Conservation (phyloP, 2,113 vertebrate genomes). For the Thermophis baileyi region DNA sequence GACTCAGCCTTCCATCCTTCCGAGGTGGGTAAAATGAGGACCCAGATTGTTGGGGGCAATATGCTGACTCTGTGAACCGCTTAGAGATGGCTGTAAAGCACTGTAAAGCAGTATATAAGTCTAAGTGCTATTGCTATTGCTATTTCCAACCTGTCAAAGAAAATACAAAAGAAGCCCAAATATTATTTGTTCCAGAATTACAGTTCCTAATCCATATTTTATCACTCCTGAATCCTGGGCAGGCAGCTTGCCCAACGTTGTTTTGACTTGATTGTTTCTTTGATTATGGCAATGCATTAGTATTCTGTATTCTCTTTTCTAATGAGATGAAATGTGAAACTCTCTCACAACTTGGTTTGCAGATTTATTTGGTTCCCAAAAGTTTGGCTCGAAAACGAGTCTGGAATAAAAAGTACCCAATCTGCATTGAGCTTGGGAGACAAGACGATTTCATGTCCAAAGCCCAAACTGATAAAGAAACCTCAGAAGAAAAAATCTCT, state of each 20-base stretch:
- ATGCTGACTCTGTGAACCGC: too few relatives aligned
- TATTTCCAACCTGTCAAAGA: not conserved
- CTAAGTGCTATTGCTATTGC: too few relatives aligned
- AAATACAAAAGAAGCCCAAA: not conserved
- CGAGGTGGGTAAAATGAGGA: too few relatives aligned
- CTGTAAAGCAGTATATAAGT: too few relatives aligned
- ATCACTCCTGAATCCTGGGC: not conserved
- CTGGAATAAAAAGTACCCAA: conserved; percentile 99
- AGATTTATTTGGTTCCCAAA: conserved; percentile 93
- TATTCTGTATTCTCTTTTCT: not conserved
- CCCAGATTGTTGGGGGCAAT: too few relatives aligned
- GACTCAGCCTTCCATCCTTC: too few relatives aligned
- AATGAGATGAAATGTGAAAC: not conserved
- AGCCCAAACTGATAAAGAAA: conserved; percentile 77
- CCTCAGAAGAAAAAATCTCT: conserved; percentile 69
- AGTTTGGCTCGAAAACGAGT: conserved; percentile 92
- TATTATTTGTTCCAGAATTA: not conserved
- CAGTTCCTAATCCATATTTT: not conserved
- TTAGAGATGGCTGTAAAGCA: too few relatives aligned
- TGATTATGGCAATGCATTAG: not conserved
- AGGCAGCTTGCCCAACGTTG: not conserved
- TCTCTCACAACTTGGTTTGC: conserved; percentile 36
- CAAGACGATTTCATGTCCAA: conserved; percentile 98
- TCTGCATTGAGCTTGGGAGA: conserved; percentile 90
- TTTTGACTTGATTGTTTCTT: not conserved